phyloP scores from a whole-genome alignment of 2,797 vertebrate genomes.

The Anomalospiza imberbis region DNA sequence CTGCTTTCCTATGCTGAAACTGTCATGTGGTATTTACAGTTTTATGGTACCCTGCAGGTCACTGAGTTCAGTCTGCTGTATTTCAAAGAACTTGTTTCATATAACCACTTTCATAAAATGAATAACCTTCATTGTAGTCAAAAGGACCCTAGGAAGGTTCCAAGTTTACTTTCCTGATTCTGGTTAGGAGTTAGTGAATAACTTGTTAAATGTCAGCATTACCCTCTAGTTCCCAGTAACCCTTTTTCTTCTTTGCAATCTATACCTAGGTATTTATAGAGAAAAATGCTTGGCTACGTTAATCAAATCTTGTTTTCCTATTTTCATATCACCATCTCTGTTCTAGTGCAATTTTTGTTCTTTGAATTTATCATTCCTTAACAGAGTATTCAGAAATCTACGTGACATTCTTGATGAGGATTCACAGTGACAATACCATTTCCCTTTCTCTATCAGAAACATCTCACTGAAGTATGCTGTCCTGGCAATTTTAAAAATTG shows the following conservation, averaged over 20 bases:
- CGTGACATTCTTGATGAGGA: neutral
- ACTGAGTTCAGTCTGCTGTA: neutral
- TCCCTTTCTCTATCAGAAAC: neutral
- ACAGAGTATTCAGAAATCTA: neutral
- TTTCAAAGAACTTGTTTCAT: neutral
- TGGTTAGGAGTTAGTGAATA: neutral
- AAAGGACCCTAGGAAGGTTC: neutral
- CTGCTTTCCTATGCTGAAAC: neutral
- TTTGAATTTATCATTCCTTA: neutral
- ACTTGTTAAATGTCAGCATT: neutral
- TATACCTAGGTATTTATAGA: neutral
- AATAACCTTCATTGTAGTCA: neutral
- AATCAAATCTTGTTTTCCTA: neutral
- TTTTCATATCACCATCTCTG: neutral
- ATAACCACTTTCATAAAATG: neutral
- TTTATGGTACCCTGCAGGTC: neutral
- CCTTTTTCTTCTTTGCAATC: neutral
- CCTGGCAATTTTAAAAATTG: neutral
- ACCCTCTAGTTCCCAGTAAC: neutral
- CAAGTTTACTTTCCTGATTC: neutral
- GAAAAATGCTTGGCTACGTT: neutral
- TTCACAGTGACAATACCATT: neutral
- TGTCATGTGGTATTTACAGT: neutral
- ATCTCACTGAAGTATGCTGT: neutral
- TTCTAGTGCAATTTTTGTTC: neutral